Percentiles rank a stretch among this genome's conserved stretches.
Conservation (phyloP, 2,888 invertebrate genomes). For the Dasypolia templi region DNA sequence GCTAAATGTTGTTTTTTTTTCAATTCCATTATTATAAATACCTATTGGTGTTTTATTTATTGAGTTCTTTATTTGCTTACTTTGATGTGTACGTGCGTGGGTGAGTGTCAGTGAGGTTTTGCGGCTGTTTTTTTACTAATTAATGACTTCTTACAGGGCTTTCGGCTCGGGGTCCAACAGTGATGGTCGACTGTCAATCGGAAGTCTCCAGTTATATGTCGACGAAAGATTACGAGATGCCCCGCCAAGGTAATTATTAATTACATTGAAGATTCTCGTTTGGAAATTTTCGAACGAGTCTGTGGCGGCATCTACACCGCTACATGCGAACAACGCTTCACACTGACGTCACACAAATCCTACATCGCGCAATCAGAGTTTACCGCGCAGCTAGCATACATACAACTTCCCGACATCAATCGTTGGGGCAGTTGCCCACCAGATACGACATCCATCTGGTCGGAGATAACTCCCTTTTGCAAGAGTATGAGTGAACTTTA, state of each 20-base stretch:
- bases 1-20: not conserved
- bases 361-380: no score
- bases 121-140: not conserved
- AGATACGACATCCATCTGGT: no score
- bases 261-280: not conserved
- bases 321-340: no score
- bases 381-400: no score
- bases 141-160: conserved; percentile 72
- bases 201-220: conserved; percentile 85
- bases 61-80: not conserved
- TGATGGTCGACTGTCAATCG: conserved; percentile 82
- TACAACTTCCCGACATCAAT: no score
- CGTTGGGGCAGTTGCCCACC: no score
- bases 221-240: conserved; percentile 86
- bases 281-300: no score
- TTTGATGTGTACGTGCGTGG: not conserved
- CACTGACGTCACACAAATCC: no score
- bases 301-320: no score
- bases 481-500: no score
- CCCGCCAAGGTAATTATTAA: conserved; percentile 81
- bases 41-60: not conserved
- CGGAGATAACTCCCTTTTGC: no score
- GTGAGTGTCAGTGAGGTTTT: not conserved
- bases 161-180: conserved; percentile 70
- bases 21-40: not conserved